Evolutionary conservation across 2,888 invertebrate species (phyloP), one percentile per base, ranked within the genome.

Genomic region (Malachius bipustulatus): DNA sequence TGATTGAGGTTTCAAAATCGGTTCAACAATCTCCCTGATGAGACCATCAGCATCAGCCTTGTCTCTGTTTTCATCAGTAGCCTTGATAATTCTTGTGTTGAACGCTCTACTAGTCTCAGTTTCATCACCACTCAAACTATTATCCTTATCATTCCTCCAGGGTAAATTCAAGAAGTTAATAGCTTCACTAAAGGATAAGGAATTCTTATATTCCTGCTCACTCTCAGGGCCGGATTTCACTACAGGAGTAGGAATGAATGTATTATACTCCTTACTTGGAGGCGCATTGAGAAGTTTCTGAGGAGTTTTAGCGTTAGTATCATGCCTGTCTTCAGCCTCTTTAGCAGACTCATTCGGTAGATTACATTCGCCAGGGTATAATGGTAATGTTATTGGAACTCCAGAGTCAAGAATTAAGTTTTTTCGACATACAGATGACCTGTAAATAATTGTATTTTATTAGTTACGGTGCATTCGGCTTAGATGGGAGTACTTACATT

Each of bases 361-460:
- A 55, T 75, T 73, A 54, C 89, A 90, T 47, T 85, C 77, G 2
- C 85, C 87, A 0, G 82, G 73, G 49, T 77, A 75, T 2, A 90
- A 67, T 1, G 79, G 78, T 42, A 89, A 60, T 34, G 76, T 75
- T 1, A 82, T 71, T 0, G 84, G 72, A 36, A 72, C 71, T 4
- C 82, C 84, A 1, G 84, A 80, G 44, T 79, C 72, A 15, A 90
- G 62, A 35, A 77, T 71, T 16, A 87, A 64, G 34, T 77, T 79
- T 45, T 78, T 75, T 47, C 79, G 79, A 56, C 89, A 90, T 37
- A 84, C 73, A 1, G 89, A 88, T 37, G 81, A 75, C 42, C 82
- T 83, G 62, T 26, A 59, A 57, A n/a, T n/a, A n/a, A n/a, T n/a
- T n/a, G n/a, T n/a, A n/a, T n/a, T n/a, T n/a, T n/a, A n/a, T n/a